Evolutionary conservation across 2,888 invertebrate species (phyloP).

Genomic region (Leucozona laternaria): DNA sequence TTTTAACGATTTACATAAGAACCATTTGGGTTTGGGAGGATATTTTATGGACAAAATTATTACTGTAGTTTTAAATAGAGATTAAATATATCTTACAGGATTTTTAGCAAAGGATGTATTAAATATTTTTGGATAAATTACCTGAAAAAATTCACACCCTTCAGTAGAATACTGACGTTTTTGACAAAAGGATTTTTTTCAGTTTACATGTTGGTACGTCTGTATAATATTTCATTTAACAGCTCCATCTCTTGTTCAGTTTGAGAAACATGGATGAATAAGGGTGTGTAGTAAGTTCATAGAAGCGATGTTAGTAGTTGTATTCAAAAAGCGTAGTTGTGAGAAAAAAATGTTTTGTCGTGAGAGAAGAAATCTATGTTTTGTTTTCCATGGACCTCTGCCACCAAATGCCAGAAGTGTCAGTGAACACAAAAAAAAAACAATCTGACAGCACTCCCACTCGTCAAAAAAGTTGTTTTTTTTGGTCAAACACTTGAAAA

Average conservation of each 20-base stretch:
- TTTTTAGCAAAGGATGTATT: constrained; percentile 75
- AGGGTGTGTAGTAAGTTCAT: constrained; percentile 14
- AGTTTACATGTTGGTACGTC: constrained; percentile 41
- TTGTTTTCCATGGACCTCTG: too few species aligned
- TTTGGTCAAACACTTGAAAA: too few species aligned
- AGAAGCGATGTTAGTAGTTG: too few species aligned
- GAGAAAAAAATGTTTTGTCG: too few species aligned
- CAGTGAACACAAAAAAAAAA: too few species aligned
- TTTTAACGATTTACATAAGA: constrained; percentile 34
- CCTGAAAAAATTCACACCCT: constrained; percentile 77
- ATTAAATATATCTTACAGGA: constrained; percentile 16
- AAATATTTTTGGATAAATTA: constrained; percentile 78
- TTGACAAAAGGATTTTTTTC: constrained; percentile 77
- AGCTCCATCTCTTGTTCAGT: constrained; percentile 39
- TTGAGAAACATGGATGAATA: not conserved
- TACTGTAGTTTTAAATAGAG: not conserved
- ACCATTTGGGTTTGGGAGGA: not conserved
- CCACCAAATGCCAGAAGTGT: too few species aligned
- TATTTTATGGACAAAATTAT: not conserved
- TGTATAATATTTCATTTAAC: not conserved
- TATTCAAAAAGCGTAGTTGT: too few species aligned
- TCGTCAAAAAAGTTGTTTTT: too few species aligned
- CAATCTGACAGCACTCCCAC: too few species aligned
- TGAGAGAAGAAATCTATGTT: too few species aligned
- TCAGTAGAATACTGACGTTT: constrained; percentile 74